phyloP scores from a whole-genome alignment of 2,113 vertebrate species.

The Dipodomys merriami region DNA sequence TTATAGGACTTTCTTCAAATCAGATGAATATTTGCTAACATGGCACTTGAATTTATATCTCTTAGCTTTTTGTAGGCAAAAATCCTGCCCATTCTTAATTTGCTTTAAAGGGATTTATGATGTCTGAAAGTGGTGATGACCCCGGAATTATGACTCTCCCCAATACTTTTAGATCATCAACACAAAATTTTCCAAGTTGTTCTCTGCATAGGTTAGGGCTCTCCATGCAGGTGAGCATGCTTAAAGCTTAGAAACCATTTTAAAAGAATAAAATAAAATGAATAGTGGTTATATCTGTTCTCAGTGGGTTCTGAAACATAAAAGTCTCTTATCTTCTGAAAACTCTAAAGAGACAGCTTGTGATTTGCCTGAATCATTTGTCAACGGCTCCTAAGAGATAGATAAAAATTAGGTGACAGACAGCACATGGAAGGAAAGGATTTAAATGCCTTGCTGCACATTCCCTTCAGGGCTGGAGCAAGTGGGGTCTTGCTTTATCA shows the following conservation, averaged over 20 bases:
- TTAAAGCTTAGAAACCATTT: conserved; percentile 46
- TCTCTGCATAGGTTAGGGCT: neutral
- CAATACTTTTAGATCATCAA: neutral
- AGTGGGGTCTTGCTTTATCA: conserved; percentile 34
- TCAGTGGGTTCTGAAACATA: conserved; percentile 17
- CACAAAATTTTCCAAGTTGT: neutral
- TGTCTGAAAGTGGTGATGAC: neutral
- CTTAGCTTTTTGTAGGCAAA: neutral
- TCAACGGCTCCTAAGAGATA: neutral
- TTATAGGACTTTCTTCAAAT: conserved; percentile 31
- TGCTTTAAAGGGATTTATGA: conserved; percentile 10
- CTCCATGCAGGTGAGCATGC: neutral
- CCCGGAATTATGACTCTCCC: neutral
- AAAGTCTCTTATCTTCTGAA: conserved; percentile 60
- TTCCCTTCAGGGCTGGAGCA: conserved; percentile 6
- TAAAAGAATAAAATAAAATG: conserved; percentile 61
- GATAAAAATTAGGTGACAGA: conserved; percentile 3
- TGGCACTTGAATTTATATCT: conserved; percentile 5
- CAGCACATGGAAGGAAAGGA: neutral
- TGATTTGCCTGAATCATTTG: conserved; percentile 11
- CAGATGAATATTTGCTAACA: neutral
- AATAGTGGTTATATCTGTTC: conserved; percentile 33
- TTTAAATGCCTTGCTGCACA: neutral
- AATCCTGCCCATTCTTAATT: conserved; percentile 14
- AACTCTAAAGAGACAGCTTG: conserved; percentile 24